Evolutionary conservation across 1,140 invertebrate species (phyloP).

Genomic region (Formica selysi): DNA sequence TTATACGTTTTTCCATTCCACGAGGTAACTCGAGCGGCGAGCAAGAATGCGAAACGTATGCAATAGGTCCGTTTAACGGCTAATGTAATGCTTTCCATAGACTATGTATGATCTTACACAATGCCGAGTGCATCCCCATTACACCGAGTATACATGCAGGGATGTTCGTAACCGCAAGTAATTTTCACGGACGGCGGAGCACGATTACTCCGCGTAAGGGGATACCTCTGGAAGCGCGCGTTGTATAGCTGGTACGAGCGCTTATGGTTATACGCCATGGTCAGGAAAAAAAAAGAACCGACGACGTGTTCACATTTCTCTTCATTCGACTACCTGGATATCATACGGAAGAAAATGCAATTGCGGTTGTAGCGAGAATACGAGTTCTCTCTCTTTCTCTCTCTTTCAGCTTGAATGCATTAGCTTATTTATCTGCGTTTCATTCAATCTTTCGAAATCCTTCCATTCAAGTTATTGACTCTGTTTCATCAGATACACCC

Average conservation of each 20-base stretch:
- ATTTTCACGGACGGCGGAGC: conserved; percentile 45
- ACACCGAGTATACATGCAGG: not conserved
- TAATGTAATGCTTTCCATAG: conserved; percentile 4
- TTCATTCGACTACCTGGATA: not conserved
- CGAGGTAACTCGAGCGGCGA: not conserved
- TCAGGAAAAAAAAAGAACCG: not conserved
- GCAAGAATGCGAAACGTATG: not conserved
- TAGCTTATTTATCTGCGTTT: not conserved
- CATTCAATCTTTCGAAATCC: not conserved
- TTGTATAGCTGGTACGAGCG: not conserved
- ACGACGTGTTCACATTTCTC: not conserved
- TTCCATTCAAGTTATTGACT: conserved; percentile 12
- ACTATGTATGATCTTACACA: conserved; percentile 38
- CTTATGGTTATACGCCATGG: not conserved
- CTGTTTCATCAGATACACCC: not conserved
- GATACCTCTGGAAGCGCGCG: not conserved
- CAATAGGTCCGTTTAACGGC: conserved; percentile 3
- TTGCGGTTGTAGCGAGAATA: not conserved
- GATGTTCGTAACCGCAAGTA: conserved; percentile 46
- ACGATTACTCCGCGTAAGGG: conserved; percentile 24
- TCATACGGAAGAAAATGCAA: not conserved
- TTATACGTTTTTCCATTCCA: not conserved
- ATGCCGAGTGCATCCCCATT: conserved; percentile 24
- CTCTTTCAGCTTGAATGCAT: not conserved
- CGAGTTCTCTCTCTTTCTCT: not conserved